Base-by-base conservation (phyloP, 2,888 invertebrate genomes). In the Sipha maydis region DNA sequence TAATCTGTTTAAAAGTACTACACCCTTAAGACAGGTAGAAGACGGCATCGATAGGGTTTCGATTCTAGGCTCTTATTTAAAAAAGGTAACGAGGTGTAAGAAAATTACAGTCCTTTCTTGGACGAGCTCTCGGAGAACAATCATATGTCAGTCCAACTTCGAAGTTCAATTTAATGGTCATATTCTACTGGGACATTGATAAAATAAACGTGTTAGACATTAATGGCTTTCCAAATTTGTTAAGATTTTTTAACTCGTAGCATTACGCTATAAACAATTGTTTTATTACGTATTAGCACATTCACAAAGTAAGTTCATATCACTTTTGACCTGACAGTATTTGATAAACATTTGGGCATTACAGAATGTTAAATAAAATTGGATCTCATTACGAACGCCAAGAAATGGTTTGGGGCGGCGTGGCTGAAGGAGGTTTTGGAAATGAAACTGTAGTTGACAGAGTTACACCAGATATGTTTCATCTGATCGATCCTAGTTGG, bases 381-480 rank as follows among this genome's bases (percentile, higher is more conserved):
- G 86, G 80, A 61, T 21, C 86, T 25, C 80, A 79, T 61, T 88
- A 78, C 41, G 86, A 88, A 41, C 86, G 86, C 14, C 86, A 88
- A 80, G 86, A 80, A 56, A 38, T 31, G 89, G 76, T 85, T 76
- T 79, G 90, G 92, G 90, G 91, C 75, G 91, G 91, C 89, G 91
- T 91, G 90, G 91, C 91, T 90, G 92, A 92, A 89, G 92, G 92
- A 90, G 91, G 91, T 89, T 92, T 91, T 89, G 92, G 92, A 90
- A 97, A 96, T 92, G 94, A 95, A 91, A 96, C 96, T 90, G 96
- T 97, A 90, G 96, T 96, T 90, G 97, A 97, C 93, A 96, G 95
- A 92, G 96, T 96, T 90, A 93, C 94, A 82, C 94, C 95, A 31
- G 96, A 96, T 83, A 95, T 96, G 95, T 93, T 95, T 90, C 95